Base-by-base conservation (phyloP, 2,888 invertebrate species). In the Tachystola acroxantha region DNA sequence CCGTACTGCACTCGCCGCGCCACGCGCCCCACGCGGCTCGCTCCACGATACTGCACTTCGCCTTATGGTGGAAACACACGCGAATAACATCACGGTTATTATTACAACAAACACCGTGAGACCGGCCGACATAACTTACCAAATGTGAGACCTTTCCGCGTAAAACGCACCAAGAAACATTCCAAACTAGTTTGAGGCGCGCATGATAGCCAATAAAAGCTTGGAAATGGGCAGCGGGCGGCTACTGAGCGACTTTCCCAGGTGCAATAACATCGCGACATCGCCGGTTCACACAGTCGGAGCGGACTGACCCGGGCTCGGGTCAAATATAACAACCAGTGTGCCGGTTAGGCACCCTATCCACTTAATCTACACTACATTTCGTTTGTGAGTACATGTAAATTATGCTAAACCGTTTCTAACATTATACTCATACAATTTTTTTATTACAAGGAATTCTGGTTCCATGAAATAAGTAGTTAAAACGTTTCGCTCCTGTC, bases 131-230 rank as follows among this genome's bases (percentile, higher is more conserved):
- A 64, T 72, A 69, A 71, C 57, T 46, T 57, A 50, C 48, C 56
- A 64, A 63, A 67, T 64, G 60, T 61, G 53, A 60, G 60, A 57
- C 61, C 49, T 57, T 77, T 80, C 75, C 66, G 57, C 64, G 74
- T 76, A 80, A 69, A 64, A 57, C 65, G 59, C 69, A 77, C 76
- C 69, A 73, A 71, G 59, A 67, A 52, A 64, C 71, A 72, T 80
- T 77, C 61, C 50, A 80, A 81, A 82, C 84, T 75, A 72, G 82
- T 82, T 80, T 78, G 65, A 70, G 67, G 70, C 69, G 24, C 22
- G 63, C 68, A 53, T 79, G 77, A 81, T 79, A 77, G 80, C 69
- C 73, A 78, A 81, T 84, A 84, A 84, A 79, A 70, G 70, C 67
- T 60, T 62, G 58, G 59, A 68, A 81, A 81, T 78, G 79, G 77